Base-by-base conservation (phyloP, 2,888 invertebrate genomes). In the Girardia tigrina region DNA sequence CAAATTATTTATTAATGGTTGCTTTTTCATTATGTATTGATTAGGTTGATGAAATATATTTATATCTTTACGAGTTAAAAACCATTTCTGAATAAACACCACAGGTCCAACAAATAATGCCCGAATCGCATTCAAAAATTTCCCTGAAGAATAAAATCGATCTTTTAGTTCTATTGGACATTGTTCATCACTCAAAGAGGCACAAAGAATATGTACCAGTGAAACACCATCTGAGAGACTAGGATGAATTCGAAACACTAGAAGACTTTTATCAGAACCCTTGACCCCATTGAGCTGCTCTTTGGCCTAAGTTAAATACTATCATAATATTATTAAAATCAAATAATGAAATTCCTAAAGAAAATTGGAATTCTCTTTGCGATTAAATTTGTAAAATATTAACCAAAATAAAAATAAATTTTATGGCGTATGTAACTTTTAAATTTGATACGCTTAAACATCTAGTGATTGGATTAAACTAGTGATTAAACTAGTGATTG, bases 191-290 rank as follows among this genome's bases (percentile, higher is more conserved):
- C 84, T 83, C 56, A 86, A 79, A 23, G 83, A 82, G 77, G 84
- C 83, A 73, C 84, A 78, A 16, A 83, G 77, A 27, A 83, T 79
- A 29, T 85, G 82, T 12, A 87, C 82, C 76, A 87, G 81, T 0
- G 86, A 85, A 77, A 86, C 84, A 14, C 87, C 87, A 79, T 87
- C 87, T 0, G 86, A 84, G 29, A 87, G 80, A 77, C 86, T 85
- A 70, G 86, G 86, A 79, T 87, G 87, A 42, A 86, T 83, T 0
- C 87, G 80, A 56, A 87, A 80, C 70, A 86, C 80, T 6, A 85
- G 81, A 42, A 85, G 82, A 0, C 86, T 85, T 78, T 86, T 85
- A 75, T 82, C 23, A 23, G 56, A 56, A 56, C 23, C 23, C 20
- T 80, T 1, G 79, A 79, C 26, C 82, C 81, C 1, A 85, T 84